Conservation (phyloP, 1,140 invertebrate genomes). For the Drosophila nigromelanica region DNA sequence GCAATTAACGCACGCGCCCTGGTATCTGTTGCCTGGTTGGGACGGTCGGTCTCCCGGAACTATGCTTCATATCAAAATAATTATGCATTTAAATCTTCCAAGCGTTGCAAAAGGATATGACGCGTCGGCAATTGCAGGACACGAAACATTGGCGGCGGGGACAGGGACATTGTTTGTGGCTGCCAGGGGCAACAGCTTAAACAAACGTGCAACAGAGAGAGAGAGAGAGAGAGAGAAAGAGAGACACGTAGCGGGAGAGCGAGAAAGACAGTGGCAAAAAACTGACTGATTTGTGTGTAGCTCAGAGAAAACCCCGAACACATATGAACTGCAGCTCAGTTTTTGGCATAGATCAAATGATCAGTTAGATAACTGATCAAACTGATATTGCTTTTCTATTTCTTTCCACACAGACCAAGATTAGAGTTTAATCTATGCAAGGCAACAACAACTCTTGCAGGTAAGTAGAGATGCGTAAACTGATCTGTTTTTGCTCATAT, state of each 20-base stretch:
- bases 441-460: not conserved
- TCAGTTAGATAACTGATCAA: conserved; percentile 10
- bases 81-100: conserved; percentile 80
- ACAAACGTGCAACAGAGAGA: not conserved
- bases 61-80: conserved; percentile 80
- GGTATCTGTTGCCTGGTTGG: conserved; percentile 13
- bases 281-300: no score
- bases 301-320: not conserved
- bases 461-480: not conserved
- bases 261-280: no score
- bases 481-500: no score
- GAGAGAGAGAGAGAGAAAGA: no score
- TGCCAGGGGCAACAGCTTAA: conserved; percentile 33
- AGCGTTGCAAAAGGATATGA: conserved; percentile 70
- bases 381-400: not conserved
- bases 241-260: no score
- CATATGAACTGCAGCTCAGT: conserved; percentile 5
- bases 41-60: conserved; percentile 60
- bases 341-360: conserved; percentile 20
- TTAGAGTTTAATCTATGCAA: no score
- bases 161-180: conserved; percentile 18
- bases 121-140: not conserved
- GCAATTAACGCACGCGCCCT: conserved; percentile 70
- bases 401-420: not conserved
- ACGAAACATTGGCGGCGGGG: conserved; percentile 4